Percentiles rank a stretch among this genome's conserved stretches.
Conservation (phyloP, 2,113 vertebrate genomes). For the Lagopus muta region DNA sequence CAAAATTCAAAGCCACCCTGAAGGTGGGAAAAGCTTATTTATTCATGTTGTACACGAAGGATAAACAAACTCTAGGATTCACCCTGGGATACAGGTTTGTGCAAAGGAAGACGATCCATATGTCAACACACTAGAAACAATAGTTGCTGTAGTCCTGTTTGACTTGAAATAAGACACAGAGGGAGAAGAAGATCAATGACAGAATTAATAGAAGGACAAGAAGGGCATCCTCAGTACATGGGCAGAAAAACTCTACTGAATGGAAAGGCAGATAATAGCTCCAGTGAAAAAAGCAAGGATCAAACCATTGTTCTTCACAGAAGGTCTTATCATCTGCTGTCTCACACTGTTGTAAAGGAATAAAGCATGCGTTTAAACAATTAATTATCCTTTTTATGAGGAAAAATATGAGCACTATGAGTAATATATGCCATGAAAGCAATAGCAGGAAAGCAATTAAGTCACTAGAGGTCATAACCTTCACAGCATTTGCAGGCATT, state of each 20-base stretch:
- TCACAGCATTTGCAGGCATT: background rate
- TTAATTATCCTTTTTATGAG: conserved; percentile 11
- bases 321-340: background rate
- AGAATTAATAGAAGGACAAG: background rate
- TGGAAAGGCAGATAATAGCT: background rate
- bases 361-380: background rate
- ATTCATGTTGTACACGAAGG: background rate
- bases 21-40: background rate
- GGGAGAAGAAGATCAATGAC: background rate
- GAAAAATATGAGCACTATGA: background rate
- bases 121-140: background rate
- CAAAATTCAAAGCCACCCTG: background rate
- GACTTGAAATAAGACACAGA: background rate
- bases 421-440: conserved; percentile 4
- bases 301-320: background rate
- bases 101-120: background rate
- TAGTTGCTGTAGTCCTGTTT: background rate
- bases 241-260: background rate
- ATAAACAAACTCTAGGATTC: background rate
- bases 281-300: background rate
- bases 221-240: background rate
- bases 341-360: background rate
- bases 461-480: background rate
- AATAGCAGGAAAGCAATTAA: background rate
- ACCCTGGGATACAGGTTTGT: background rate